Conservation (phyloP, 2,797 vertebrate genomes). For the Aythya fuligula region DNA sequence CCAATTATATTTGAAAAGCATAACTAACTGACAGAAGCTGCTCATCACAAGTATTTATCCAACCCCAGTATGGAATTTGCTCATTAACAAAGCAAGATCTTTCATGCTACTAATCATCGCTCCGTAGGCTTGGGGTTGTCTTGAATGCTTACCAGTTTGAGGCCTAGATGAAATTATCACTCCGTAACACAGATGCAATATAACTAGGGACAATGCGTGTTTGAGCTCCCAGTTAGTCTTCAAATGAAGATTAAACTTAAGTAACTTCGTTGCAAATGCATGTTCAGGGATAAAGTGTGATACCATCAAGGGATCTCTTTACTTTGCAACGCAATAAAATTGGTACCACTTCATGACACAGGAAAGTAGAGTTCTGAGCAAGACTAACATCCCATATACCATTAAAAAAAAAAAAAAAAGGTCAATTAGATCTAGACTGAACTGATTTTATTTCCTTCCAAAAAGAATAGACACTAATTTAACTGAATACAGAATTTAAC, state of each 20-base stretch:
- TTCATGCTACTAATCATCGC: background rate
- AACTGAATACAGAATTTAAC: slow-evolving; percentile 71
- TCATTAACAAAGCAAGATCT: slow-evolving; percentile 11
- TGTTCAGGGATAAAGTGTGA: background rate
- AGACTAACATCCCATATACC: background rate
- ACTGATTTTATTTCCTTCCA: slow-evolving; percentile 66
- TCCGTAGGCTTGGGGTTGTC: background rate
- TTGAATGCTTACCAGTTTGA: background rate
- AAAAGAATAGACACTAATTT: slow-evolving; percentile 59
- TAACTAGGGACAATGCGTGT: background rate
- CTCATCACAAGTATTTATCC: slow-evolving; percentile 11
- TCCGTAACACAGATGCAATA: background rate
- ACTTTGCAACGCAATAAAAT: background rate
- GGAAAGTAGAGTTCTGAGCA: background rate
- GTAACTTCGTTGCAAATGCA: background rate
- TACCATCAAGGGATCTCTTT: background rate
- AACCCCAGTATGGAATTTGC: background rate
- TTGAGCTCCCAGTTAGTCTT: background rate
- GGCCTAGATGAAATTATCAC: background rate
- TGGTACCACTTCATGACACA: background rate
- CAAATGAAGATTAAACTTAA: background rate
- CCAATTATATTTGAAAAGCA: background rate
- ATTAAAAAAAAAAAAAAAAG: background rate
- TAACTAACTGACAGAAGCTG: slow-evolving; percentile 15
- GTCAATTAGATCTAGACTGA: slow-evolving; percentile 59